Base-by-base conservation (phyloP, 2,888 invertebrate species). In the Iselma pallidipennis region DNA sequence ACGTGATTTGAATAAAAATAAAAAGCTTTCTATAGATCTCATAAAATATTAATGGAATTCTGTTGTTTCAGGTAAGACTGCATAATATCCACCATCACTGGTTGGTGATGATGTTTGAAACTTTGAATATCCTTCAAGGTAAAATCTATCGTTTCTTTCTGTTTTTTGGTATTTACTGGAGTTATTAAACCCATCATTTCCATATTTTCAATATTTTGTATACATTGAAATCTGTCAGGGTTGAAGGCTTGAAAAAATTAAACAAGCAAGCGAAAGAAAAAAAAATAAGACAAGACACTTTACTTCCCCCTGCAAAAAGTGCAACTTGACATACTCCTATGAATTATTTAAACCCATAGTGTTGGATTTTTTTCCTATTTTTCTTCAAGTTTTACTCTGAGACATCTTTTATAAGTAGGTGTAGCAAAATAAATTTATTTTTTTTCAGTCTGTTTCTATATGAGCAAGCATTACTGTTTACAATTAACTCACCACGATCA, bases 21-120 rank as follows among this genome's bases (percentile, higher is more conserved):
- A 66, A 68, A 62, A 64, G 61, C 67, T 63, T 65, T 70, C 66
- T 65, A 66, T 65, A 68, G 63, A 65, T 69, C 67, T 68, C 70
- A 70, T 70, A 64, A 71, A 73, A 71, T 73, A 72, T 72, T 71
- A 70, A 72, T 72, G 69, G 69, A 65, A 67, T 68, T 71, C 66
- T 71, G 70, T 72, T 73, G 70, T 73, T 73, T 66, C 73, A 72
- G 73, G 73, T 72, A 71, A 71, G 72, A 53, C 60, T 52, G 57
- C 62, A 61, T 63, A 55, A 66, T 59, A 63, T 58, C 61, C 61
- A 45, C 21, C 45, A 45, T 45, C 51, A 51, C 45, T 42, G 29
- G 16, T 31, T 29, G 56, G 42, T 48, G 56, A 25, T 61, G 56
- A 48, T 61, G 59, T 59, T 45, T 61, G 45, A 51, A 51, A 57